Evolutionary conservation across 2,797 vertebrate species (phyloP).

Genomic region (Neosilurus mollespiculum): DNA sequence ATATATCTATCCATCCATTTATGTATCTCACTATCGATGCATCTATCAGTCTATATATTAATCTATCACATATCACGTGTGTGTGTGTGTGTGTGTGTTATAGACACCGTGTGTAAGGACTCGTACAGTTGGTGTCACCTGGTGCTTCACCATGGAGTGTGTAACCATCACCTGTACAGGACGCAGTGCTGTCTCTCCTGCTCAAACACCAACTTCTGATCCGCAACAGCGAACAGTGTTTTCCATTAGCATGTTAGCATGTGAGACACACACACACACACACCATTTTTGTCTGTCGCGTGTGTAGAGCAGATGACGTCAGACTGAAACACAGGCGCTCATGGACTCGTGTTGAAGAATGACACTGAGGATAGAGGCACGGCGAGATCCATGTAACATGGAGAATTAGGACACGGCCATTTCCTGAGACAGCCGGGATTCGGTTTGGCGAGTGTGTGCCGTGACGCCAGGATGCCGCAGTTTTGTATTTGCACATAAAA

Average conservation of each 20-base stretch:
- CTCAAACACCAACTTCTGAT: conserved; percentile 79
- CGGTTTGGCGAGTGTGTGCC: not conserved
- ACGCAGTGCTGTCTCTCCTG: conserved; percentile 86
- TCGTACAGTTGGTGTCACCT: conserved; percentile 84
- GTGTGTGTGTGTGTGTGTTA: conserved; percentile 12
- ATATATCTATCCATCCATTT: not conserved
- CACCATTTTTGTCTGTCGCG: not conserved
- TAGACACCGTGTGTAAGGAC: conserved; percentile 79
- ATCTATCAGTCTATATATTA: not conserved
- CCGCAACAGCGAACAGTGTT: not conserved
- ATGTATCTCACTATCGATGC: not conserved
- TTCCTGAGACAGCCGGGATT: not conserved
- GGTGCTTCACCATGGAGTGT: conserved; percentile 83
- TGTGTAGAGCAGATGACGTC: not conserved
- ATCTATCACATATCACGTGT: not conserved
- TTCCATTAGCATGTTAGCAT: conserved; percentile 7
- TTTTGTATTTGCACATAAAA: conserved; percentile 7
- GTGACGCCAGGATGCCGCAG: not conserved
- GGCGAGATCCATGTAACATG: not conserved
- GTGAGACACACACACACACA: not conserved
- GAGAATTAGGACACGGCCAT: not conserved
- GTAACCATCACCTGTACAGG: conserved; percentile 83
- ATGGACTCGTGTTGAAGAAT: not conserved
- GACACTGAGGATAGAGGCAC: not conserved
- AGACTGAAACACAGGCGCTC: not conserved